Base-by-base conservation (phyloP, 2,113 vertebrate species). In the Chamaea fasciata region DNA sequence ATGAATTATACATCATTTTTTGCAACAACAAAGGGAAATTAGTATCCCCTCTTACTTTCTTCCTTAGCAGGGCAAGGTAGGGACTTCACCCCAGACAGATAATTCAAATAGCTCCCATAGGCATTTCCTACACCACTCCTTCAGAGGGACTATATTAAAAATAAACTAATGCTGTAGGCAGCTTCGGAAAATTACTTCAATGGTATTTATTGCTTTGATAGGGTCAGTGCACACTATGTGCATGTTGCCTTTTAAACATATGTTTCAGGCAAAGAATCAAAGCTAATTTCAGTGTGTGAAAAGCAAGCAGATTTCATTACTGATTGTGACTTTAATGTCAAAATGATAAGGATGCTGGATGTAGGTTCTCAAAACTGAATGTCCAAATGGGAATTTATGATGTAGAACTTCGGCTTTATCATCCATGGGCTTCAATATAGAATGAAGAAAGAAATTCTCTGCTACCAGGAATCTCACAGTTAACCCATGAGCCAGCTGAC, bases 291-390 rank as follows among this genome's bases (percentile, higher is more conserved):
- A 97, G 97, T 70, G 90, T 96, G 95, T 97, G 97, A 97, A 98
- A 98, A 98, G 97, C 97, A 95, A 97, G 97, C 91, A 98, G 98
- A 98, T 98, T 97, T 97, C 97, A 98, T 98, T 98, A 98, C 95
- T 96, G 98, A 98, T 98, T 98, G 96, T 96, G 97, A 97, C 96
- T 98, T 95, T 90, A 94, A 96, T 97, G 97, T 97, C 96, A 96
- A 97, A 97, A 96, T 83, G 97, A 98, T 98, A 98, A 98, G 97
- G 92, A 94, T 91, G 86, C 79, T 92, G 95, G 96, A 96, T 97
- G 96, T 83, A 97, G 95, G 94, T 97, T 97, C 97, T 98, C 97
- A 97, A 97, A 97, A 97, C 97, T 91, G 92, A 95, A 92, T 89
- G 96, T 97, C 97, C 96, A 97, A 97, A 97, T 87, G 95, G 95